Evolutionary conservation across 2,113 vertebrate genomes (phyloP).

Genomic region (Lophius piscatorius): DNA sequence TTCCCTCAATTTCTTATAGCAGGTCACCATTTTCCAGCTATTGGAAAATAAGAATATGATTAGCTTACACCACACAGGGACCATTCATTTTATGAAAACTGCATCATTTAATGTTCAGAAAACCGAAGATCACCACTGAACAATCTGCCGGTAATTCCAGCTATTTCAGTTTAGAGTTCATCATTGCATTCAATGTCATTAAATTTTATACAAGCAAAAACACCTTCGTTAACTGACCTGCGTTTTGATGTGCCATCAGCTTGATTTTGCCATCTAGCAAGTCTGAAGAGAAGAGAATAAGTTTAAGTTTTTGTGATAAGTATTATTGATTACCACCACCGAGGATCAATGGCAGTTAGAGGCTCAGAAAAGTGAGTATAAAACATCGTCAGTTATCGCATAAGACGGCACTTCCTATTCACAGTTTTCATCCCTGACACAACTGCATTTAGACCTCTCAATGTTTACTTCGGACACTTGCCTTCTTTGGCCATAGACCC

Average conservation of each 20-base stretch:
- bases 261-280: accelerated
- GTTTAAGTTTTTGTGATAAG: not conserved
- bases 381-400: slow-evolving; percentile 90
- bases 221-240: slow-evolving; percentile 1
- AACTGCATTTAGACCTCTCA: not conserved
- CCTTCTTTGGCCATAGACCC: too few species aligned
- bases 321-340: accelerated
- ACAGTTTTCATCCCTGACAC: slow-evolving; percentile 83
- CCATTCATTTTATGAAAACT: not conserved
- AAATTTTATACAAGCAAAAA: not conserved
- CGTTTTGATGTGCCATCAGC: not conserved
- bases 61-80: not conserved
- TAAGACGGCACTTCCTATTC: slow-evolving; percentile 97
- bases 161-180: slow-evolving; percentile 55
- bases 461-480: too few species aligned
- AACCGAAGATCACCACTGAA: slow-evolving; percentile 85
- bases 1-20: too few species aligned
- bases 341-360: not conserved
- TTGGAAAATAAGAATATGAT: not conserved
- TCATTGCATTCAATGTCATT: slow-evolving; percentile 33
- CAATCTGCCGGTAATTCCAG: slow-evolving; percentile 94
- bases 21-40: not conserved
- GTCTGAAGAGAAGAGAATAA: not conserved
- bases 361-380: slow-evolving; percentile 62
- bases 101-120: slow-evolving; percentile 77